These are phyloP conservation scores for Erythrocebus patas DNA, from an alignment of 2,113 vertebrate species.

Conservation along the genomic window DNA sequence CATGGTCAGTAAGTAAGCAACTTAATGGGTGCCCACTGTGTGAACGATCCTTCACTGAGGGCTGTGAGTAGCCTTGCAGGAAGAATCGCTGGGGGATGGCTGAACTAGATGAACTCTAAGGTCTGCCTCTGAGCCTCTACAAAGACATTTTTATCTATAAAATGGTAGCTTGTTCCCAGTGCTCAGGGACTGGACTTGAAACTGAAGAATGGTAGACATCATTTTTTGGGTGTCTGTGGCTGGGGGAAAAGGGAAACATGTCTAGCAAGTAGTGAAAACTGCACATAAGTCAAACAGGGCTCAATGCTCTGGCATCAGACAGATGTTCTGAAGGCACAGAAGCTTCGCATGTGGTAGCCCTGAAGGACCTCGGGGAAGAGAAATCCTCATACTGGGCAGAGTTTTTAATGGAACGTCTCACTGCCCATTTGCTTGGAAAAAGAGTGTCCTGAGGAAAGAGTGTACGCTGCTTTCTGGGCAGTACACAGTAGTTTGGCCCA, in stretches of 20 bases:
- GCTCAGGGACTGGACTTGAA: background rate
- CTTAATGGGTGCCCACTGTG: fast-evolving
- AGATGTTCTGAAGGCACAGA: background rate
- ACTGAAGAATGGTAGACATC: background rate
- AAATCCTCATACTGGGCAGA: background rate
- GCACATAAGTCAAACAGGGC: background rate
- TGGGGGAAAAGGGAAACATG: background rate
- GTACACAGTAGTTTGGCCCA: background rate
- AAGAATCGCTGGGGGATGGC: background rate
- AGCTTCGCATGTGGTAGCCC: background rate
- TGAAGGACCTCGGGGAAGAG: background rate
- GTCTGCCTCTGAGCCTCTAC: background rate
- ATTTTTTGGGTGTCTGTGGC: background rate
- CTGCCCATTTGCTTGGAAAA: background rate
- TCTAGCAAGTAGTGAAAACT: background rate
- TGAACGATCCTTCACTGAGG: background rate
- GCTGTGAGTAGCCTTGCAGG: background rate
- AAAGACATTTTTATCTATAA: background rate
- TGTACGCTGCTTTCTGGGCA: background rate
- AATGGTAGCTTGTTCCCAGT: background rate
- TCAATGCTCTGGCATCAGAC: background rate
- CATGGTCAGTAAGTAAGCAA: background rate
- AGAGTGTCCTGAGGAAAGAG: background rate
- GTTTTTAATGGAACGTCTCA: background rate
- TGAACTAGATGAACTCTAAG: background rate